Evolutionary conservation across 2,797 vertebrate species (phyloP).

Genomic region (Aeoliscus strigatus): DNA sequence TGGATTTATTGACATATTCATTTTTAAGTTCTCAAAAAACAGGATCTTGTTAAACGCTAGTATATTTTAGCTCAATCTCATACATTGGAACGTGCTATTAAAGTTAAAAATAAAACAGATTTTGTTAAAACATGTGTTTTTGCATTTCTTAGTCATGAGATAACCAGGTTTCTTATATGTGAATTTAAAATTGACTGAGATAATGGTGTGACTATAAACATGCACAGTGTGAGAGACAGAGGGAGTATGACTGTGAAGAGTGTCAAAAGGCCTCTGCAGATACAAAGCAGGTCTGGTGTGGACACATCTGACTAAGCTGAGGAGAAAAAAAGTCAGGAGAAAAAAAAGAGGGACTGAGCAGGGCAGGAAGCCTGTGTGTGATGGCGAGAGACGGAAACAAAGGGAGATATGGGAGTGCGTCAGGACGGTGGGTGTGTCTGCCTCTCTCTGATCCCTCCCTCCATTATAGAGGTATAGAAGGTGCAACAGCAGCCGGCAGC

Average conservation of each 20-base stretch:
- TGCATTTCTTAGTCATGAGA: too few species aligned
- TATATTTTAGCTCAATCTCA: too few species aligned
- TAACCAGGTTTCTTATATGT: background rate
- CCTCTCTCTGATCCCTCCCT: conserved; percentile 63
- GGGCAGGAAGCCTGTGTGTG: conserved; percentile 25
- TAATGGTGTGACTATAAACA: conserved; percentile 1
- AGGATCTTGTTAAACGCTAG: too few species aligned
- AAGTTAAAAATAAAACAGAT: too few species aligned
- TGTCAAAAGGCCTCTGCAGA: conserved; percentile 29
- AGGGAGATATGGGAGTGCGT: conserved; percentile 15
- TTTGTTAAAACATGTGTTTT: too few species aligned
- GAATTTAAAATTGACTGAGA: background rate
- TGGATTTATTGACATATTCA: too few species aligned
- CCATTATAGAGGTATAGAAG: conserved; percentile 67
- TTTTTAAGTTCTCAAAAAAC: too few species aligned
- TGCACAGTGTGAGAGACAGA: background rate
- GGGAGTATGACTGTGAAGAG: conserved; percentile 3
- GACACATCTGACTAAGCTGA: conserved; percentile 19
- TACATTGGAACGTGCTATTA: too few species aligned
- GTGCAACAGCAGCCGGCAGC: conserved; percentile 54
- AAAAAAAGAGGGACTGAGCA: conserved; percentile 9
- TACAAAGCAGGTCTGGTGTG: conserved; percentile 27
- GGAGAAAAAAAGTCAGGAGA: conserved; percentile 4
- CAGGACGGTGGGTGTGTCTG: conserved; percentile 54
- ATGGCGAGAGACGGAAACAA: conserved; percentile 19